These are phyloP conservation scores for Parotia lawesii DNA, from an alignment of 2,113 vertebrate genomes.

Conservation along the genomic window DNA sequence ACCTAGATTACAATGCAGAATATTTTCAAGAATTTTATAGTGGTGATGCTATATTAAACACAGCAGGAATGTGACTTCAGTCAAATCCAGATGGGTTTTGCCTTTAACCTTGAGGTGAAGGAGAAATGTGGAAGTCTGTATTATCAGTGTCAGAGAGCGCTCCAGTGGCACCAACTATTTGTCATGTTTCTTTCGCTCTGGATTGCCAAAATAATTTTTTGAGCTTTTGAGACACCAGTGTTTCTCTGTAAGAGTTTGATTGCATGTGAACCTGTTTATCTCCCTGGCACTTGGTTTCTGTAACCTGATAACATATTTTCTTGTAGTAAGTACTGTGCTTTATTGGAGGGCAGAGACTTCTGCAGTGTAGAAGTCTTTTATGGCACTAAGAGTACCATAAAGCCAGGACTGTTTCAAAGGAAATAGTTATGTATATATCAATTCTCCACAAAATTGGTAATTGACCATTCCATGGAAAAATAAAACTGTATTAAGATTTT, in stretches of 20 bases:
- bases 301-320: background rate
- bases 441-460: background rate
- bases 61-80: background rate
- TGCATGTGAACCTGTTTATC: background rate
- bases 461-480: background rate
- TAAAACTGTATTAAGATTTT: background rate
- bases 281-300: background rate
- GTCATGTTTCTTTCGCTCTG: background rate
- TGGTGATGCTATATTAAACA: background rate
- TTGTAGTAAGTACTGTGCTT: background rate
- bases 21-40: background rate
- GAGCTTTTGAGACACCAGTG: background rate
- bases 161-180: background rate
- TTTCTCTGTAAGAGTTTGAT: background rate
- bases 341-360: background rate
- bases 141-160: background rate
- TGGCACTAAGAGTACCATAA: background rate
- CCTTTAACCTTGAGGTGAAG: background rate
- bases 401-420: background rate
- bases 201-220: background rate
- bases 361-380: too few species aligned
- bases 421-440: background rate
- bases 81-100: background rate
- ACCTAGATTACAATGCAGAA: background rate
- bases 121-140: background rate